Evolutionary conservation across 2,797 vertebrate species (phyloP), one percentile per base, ranked within the genome.

Genomic region (Muscicapa comitata): DNA sequence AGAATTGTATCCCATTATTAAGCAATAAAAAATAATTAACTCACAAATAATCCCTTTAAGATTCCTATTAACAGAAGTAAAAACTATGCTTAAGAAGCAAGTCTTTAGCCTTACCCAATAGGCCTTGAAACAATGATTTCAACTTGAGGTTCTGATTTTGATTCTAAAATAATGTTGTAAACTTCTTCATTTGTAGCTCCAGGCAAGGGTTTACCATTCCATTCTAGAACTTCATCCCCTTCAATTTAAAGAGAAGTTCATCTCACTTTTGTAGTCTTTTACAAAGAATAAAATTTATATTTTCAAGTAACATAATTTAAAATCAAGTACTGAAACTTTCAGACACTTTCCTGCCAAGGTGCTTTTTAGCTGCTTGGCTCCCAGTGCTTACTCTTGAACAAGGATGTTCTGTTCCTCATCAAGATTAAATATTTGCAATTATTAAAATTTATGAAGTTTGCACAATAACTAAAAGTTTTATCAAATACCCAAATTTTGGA

Each of bases 81-180:
- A 86, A 92, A 94, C 61, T 94, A 73, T 76, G 94, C 62, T 96
- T 96, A 96, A 93, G 88, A 97, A 98, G 43, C 43, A 97, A 97
- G 86, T 90, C 83, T 96, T 96, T 93, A 97, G 91, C 91, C 98
- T 99, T 98, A 99, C 99, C 99, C 99, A 97, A 99, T 99, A 96
- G 99, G 99, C 97, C 99, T 99, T 82, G 99, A 99, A 98, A 99
- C 99, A 96, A 99, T 99, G 96, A 99, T 99, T 98, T 99, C 99
- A 96, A 99, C 99, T 98, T 99, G 99, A 98, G 99, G 99, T 98
- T 99, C 99, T 93, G 99, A 98, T 98, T 99, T 99, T 89, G 99
- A 99, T 96, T 99, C 99, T 97, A 99, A 98, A 98, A 99, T 99
- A 95, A 99, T 99, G 98, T 99, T 99, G 98, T 99, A 99, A 97